These are phyloP conservation scores for Ellobium chinense DNA, from an alignment of 2,888 invertebrate genomes.

Conservation along the genomic window DNA sequence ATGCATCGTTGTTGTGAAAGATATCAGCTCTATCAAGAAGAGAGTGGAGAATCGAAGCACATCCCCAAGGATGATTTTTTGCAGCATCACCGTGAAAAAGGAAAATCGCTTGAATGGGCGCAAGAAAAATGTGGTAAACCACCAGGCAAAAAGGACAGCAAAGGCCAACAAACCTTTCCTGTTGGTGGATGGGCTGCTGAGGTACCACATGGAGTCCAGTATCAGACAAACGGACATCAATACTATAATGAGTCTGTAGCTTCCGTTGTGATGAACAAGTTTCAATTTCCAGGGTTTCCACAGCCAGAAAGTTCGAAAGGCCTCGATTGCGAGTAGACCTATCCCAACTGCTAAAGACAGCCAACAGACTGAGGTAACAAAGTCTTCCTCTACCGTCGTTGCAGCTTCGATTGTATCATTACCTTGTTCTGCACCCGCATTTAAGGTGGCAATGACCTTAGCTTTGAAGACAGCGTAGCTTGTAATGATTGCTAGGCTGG, in stretches of 20 bases:
- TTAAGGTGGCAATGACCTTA: too few relatives aligned
- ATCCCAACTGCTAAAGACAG: too few relatives aligned
- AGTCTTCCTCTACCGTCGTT: too few relatives aligned
- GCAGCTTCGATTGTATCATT: too few relatives aligned
- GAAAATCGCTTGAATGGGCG: not conserved
- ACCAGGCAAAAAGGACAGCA: constrained; percentile 3
- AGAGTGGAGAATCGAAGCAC: not conserved
- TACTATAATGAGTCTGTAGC: constrained; percentile 55
- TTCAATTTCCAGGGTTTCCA: constrained; percentile 7
- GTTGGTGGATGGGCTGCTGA: not conserved
- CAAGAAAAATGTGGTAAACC: not conserved
- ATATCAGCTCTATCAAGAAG: not conserved
- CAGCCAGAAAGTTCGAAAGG: not conserved
- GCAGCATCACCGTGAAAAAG: constrained; percentile 1
- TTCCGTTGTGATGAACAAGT: constrained; percentile 55
- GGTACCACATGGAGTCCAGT: constrained; percentile 53
- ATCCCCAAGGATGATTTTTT: not conserved
- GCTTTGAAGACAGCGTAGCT: too few relatives aligned
- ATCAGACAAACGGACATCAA: constrained; percentile 55
- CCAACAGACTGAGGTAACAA: too few relatives aligned
- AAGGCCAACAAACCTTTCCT: not conserved
- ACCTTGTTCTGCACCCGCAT: too few relatives aligned
- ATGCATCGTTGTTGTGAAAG: not conserved
- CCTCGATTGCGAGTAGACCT: not conserved
- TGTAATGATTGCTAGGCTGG: too few relatives aligned